Evolutionary conservation across 1,140 invertebrate species (phyloP).

Genomic region (Sitophilus oryzae): DNA sequence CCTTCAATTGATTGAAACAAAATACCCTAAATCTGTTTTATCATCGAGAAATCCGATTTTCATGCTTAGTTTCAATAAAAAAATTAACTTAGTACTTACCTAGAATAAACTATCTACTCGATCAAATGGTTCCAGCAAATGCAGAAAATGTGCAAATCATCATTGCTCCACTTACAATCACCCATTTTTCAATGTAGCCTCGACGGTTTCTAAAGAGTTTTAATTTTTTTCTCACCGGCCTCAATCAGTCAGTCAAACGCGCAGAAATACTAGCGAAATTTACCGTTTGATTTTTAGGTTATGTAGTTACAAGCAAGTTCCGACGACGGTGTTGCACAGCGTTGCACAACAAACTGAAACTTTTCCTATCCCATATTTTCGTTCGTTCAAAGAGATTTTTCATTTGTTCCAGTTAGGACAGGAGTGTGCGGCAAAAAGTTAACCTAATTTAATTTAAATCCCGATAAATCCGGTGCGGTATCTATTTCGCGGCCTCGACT

Average conservation of each 20-base stretch:
- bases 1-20: no score
- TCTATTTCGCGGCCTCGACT: neutral
- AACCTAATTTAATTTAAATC: no score
- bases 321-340: neutral
- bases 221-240: neutral
- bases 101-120: neutral
- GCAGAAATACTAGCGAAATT: neutral
- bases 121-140: neutral
- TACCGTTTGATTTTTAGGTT: neutral
- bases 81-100: neutral
- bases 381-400: no score
- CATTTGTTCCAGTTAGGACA: no score
- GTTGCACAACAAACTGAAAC: neutral
- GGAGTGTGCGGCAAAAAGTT: no score
- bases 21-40: no score
- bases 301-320: neutral
- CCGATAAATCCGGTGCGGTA: no score
- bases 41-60: no score
- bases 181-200: neutral
- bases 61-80: no score
- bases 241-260: neutral
- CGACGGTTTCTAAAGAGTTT: neutral
- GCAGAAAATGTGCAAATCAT: slow-evolving; percentile 4
- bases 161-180: neutral
- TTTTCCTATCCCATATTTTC: no score